Evolutionary conservation across 2,797 vertebrate genomes (phyloP).

Genomic region (Kryptopterus vitreolus): DNA sequence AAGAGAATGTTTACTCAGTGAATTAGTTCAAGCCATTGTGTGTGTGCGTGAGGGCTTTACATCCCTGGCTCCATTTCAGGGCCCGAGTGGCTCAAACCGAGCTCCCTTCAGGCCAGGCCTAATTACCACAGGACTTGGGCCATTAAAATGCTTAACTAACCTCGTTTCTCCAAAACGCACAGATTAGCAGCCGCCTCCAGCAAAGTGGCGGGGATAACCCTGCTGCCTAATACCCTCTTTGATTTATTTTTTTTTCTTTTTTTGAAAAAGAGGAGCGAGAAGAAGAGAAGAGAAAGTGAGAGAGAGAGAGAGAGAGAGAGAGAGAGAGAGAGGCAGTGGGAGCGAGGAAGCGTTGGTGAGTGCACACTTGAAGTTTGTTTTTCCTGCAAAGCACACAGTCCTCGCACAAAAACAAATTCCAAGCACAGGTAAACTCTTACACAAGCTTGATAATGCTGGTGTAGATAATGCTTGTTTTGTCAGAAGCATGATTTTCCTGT

Average conservation of each 20-base stretch:
- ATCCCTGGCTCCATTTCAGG: constrained; percentile 95
- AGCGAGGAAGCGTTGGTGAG: not conserved
- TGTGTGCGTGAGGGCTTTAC: constrained; percentile 87
- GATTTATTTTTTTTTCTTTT: constrained; percentile 77
- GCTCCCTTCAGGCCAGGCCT: constrained; percentile 97
- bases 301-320: constrained; percentile 21
- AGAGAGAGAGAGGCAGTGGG: constrained; percentile 23
- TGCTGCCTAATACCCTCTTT: constrained; percentile 93
- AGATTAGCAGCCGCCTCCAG: constrained; percentile 95
- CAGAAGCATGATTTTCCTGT: not conserved
- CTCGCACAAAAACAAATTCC: not conserved
- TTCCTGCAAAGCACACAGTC: constrained; percentile 1
- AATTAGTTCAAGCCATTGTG: constrained; percentile 99
- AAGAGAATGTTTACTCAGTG: constrained; percentile 99
- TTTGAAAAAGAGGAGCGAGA: constrained; percentile 63
- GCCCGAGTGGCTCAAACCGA: constrained; percentile 91
- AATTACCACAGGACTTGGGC: constrained; percentile 99
- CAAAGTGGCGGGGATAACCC: constrained; percentile 89
- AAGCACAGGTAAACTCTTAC: not conserved
- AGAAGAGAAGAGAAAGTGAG: constrained; percentile 27
- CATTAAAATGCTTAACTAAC: constrained; percentile 99
- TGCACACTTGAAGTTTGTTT: constrained; percentile 20
- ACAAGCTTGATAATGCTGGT: not conserved
- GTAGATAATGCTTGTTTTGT: too few relatives aligned
- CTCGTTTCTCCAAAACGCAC: constrained; percentile 92